Evolutionary conservation across 2,888 invertebrate genomes (phyloP).

Genomic region (Eupithecia abbreviata): DNA sequence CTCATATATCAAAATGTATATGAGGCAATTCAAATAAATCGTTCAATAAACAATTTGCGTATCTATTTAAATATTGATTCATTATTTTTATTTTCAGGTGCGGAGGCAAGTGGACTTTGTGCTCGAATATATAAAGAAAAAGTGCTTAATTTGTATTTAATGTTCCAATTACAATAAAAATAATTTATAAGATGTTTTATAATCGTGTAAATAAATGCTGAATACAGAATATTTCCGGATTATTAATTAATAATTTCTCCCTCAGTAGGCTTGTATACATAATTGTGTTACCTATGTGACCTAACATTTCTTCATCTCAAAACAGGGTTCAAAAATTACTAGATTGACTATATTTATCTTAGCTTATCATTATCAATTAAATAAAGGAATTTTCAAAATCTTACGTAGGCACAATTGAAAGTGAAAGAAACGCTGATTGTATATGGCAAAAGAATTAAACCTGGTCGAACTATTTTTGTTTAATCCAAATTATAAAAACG

Average conservation of each 20-base stretch:
- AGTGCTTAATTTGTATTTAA: background rate
- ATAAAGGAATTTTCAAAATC: too few relatives aligned
- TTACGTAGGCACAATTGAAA: too few relatives aligned
- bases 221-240: background rate
- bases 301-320: too few relatives aligned
- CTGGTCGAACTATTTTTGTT: too few relatives aligned
- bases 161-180: background rate
- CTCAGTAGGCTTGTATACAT: background rate
- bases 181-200: background rate
- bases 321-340: too few relatives aligned
- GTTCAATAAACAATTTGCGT: background rate
- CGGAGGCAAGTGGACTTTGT: constrained; percentile 83
- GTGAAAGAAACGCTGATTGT: too few relatives aligned
- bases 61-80: background rate
- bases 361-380: too few relatives aligned
- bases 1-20: too few relatives aligned
- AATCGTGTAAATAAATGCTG: constrained; percentile 23
- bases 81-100: constrained; percentile 73
- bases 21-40: too few relatives aligned
- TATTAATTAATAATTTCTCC: background rate
- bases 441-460: too few relatives aligned
- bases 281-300: background rate
- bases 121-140: constrained; percentile 63
- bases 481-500: too few relatives aligned
- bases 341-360: too few relatives aligned